Evolutionary conservation across 2,888 invertebrate species (phyloP).

Genomic region (Melipona bicolor): DNA sequence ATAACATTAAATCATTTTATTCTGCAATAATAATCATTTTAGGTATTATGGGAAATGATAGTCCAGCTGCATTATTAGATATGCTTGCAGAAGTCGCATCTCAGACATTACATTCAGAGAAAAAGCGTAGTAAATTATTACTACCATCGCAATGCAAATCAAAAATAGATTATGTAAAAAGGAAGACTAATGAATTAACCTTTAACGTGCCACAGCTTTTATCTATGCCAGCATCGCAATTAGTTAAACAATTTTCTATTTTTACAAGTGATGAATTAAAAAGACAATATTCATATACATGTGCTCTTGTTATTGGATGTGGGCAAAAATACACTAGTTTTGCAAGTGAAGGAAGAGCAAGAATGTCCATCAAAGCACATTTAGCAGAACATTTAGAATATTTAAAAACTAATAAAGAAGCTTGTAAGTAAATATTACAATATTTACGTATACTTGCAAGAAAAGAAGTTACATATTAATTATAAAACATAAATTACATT

Average conservation of each 20-base stretch:
- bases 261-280: slow-evolving; percentile 85
- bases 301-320: slow-evolving; percentile 85
- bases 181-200: slow-evolving; percentile 70
- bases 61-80: slow-evolving; percentile 83
- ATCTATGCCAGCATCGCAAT: slow-evolving; percentile 84
- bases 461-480: slow-evolving; percentile 4
- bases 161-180: slow-evolving; percentile 66
- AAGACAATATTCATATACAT: slow-evolving; percentile 85
- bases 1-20: not conserved
- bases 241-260: slow-evolving; percentile 85
- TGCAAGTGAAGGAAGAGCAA: slow-evolving; percentile 86
- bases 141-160: slow-evolving; percentile 61
- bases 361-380: slow-evolving; percentile 85
- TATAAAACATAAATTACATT: slow-evolving; percentile 11
- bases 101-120: slow-evolving; percentile 84
- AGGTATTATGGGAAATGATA: slow-evolving; percentile 79
- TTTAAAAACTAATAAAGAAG: slow-evolving; percentile 77
- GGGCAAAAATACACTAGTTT: slow-evolving; percentile 85
- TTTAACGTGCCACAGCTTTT: slow-evolving; percentile 76
- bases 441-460: not conserved
- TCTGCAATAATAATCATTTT: slow-evolving; percentile 17
- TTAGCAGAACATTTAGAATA: slow-evolving; percentile 84
- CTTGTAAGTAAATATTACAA: slow-evolving; percentile 72
- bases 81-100: slow-evolving; percentile 86
- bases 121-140: slow-evolving; percentile 69